A percentile compares a stretch with the other conserved stretches of the same genome.
Evolutionary conservation across 2,113 vertebrate genomes (phyloP).

Genomic region (Scomber colias): DNA sequence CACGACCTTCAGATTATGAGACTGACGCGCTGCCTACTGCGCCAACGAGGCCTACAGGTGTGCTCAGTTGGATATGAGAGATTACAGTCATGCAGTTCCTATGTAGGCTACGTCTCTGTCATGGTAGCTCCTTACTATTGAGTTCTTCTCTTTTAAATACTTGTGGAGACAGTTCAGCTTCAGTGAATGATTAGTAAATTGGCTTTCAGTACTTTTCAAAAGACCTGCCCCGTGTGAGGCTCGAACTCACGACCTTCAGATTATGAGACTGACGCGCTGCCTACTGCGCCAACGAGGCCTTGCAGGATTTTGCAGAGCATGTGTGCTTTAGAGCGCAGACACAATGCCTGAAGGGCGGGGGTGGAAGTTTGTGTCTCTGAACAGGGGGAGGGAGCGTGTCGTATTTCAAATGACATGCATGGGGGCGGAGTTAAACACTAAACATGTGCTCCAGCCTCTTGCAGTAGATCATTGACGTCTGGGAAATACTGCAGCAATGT

Average conservation of each 20-base stretch:
- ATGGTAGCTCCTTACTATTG: no score
- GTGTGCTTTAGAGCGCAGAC: background rate
- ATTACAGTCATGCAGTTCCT: no score
- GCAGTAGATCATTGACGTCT: constrained; percentile 19
- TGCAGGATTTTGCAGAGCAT: accelerated
- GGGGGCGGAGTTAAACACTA: constrained; percentile 24
- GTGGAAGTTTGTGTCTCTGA: background rate
- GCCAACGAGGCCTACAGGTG: constrained; percentile 46
- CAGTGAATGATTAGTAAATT: background rate
- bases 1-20: constrained; percentile 75
- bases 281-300: constrained; percentile 68
- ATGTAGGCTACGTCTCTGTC: no score
- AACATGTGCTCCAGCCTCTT: constrained; percentile 17
- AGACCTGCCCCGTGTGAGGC: constrained; percentile 60
- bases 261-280: constrained; percentile 72
- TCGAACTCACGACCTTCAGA: constrained; percentile 73
- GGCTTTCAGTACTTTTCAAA: background rate
- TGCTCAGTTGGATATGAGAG: no score
- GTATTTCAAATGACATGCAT: constrained; percentile 30
- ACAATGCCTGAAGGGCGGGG: background rate
- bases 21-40: constrained; percentile 70
- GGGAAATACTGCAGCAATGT: background rate
- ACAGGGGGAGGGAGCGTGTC: background rate
- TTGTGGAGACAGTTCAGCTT: accelerated
- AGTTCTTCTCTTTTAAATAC: background rate